Percentiles rank a stretch among this genome's conserved stretches.
Evolutionary conservation across 1,140 invertebrate genomes (phyloP).

Genomic region (Bombus affinis): DNA sequence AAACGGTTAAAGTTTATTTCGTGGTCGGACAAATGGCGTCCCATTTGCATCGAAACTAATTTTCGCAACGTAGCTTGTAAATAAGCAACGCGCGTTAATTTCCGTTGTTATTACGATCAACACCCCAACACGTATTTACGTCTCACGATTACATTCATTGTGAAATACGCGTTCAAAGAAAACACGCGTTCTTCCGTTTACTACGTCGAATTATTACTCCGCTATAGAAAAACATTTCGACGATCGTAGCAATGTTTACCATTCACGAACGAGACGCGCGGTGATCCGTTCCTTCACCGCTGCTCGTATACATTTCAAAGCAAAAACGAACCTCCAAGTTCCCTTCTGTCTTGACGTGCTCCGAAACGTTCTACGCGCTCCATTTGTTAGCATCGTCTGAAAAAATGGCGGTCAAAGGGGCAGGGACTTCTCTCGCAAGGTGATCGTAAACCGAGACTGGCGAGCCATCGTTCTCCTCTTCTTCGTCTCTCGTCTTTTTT

Average conservation of each 20-base stretch:
- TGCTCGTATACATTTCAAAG: not conserved
- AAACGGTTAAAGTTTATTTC: not conserved
- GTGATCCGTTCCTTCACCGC: not conserved
- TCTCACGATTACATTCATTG: not conserved
- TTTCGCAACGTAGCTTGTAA: not conserved
- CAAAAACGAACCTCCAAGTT: not conserved
- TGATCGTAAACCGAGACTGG: constrained; percentile 47
- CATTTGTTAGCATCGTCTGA: constrained; percentile 33
- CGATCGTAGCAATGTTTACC: not conserved
- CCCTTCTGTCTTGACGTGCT: not conserved
- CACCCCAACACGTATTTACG: not conserved
- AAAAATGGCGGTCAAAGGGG: constrained; percentile 35
- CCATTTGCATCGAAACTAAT: not conserved
- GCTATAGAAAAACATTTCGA: not conserved
- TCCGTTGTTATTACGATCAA: not conserved
- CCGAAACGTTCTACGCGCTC: constrained; percentile 17
- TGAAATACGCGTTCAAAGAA: too few relatives aligned
- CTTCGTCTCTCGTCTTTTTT: not conserved
- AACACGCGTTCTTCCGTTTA: not conserved
- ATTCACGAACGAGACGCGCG: not conserved
- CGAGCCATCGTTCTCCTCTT: not conserved
- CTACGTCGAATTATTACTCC: not conserved
- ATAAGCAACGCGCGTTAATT: not conserved
- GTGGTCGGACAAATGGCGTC: not conserved
- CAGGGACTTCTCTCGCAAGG: constrained; percentile 7